Conservation (phyloP, 2,888 invertebrate genomes). For the Lamellibrachia columna region DNA sequence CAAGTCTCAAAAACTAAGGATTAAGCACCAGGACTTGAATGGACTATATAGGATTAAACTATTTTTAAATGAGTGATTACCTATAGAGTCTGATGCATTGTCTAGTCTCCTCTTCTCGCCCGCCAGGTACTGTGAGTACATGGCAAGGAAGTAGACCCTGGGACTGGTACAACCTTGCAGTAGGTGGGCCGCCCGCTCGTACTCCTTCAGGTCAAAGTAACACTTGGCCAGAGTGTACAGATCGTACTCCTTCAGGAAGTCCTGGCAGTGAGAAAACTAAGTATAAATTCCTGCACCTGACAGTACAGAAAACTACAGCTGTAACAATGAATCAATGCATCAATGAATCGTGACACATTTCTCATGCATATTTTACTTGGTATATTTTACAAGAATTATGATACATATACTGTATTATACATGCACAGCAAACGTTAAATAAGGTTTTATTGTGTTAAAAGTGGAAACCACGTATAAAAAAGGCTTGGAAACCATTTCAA, state of each 20-base stretch:
- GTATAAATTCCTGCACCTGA: background rate
- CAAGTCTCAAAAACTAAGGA: no score
- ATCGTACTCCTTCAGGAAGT: slow-evolving; percentile 74
- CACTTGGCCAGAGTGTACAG: slow-evolving; percentile 82
- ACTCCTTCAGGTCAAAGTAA: slow-evolving; percentile 90
- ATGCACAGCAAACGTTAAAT: no score
- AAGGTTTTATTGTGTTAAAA: no score
- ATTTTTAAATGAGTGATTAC: background rate
- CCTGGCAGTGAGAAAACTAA: slow-evolving; percentile 47
- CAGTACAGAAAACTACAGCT: no score
- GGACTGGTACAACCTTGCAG: slow-evolving; percentile 62
- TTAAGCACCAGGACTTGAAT: no score
- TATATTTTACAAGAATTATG: no score
- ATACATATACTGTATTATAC: no score
- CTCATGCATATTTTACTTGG: no score
- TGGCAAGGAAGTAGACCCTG: slow-evolving; percentile 83
- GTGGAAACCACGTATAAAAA: no score
- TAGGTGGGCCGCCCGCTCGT: slow-evolving; percentile 73
- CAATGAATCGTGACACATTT: no score
- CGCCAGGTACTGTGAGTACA: slow-evolving; percentile 86
- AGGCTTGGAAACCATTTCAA: no score
- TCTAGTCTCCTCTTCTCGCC: slow-evolving; percentile 90
- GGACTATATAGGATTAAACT: background rate
- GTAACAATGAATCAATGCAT: no score
- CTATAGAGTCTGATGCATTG: slow-evolving; percentile 69